Evolutionary conservation across 2,888 invertebrate species (phyloP), one percentile per base, ranked within the genome.

Genomic region (Microplitis manilae): DNA sequence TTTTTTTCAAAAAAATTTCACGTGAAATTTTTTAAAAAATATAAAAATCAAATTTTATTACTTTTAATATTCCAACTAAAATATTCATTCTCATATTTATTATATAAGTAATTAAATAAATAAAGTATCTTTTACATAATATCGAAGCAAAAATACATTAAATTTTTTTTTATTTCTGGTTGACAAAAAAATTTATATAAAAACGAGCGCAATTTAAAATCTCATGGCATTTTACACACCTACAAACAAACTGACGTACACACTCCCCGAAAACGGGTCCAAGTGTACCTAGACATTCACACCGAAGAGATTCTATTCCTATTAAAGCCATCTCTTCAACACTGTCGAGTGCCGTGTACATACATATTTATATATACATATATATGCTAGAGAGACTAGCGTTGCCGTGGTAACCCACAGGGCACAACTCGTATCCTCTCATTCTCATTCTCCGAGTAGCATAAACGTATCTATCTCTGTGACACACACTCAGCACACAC

Each of bases 401-500:
- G 89, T 89, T 89, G 87, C 89, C 88, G 83, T 86, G 89, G 88
- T 81, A 88, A 89, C 89, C 85, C 80, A 82, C 81, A 82, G 50
- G 50, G 81, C 82, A 80, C 70, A 65, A 60, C 72, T 65, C 71
- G 59, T 62, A 39, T 38, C 68, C 70, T 59, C 73, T 20, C 74
- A 71, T 59, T 67, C 68, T 73, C 41, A 68, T 71, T 77, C 75
- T 30, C 62, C 30, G 20, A 38, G 41, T 67, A 40, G 39, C 39
- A 68, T 68, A 59, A 38, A 13, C 13, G 38, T 30, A 65, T 65
- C 65, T 65, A 8, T 30, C 30, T 65, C 65, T 67, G 13, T 17
- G 40, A 71, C 70, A 62, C 77, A 70, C 72, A 67, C 50, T 39
- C 41, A 65, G 77, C 73, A 75, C 71, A 71, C 71, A 72, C 20